These are phyloP conservation scores for Drepanosiphum platanoidis DNA, from an alignment of 2,888 invertebrate genomes.

Conservation along the genomic window DNA sequence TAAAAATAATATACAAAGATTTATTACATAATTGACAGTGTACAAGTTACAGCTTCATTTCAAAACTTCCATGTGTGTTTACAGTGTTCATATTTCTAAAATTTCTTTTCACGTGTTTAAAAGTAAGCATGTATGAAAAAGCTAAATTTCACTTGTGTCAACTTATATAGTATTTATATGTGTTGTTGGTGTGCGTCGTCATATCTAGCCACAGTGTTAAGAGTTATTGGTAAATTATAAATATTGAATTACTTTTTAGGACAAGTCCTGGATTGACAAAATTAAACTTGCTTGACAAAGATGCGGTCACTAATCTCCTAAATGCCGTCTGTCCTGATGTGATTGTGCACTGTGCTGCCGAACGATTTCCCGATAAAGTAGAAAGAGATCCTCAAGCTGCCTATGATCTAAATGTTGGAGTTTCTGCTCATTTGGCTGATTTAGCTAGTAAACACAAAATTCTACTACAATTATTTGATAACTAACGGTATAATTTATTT, in stretches of 20 bases:
- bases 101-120: too few species aligned
- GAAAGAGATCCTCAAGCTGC: constrained; percentile 68
- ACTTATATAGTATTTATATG: too few species aligned
- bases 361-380: constrained; percentile 69
- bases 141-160: too few species aligned
- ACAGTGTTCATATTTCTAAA: too few species aligned
- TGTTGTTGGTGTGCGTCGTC: background rate
- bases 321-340: constrained; percentile 67
- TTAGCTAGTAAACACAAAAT: constrained; percentile 65
- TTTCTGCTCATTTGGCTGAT: constrained; percentile 66
- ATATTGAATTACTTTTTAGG: constrained; percentile 64
- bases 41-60: too few species aligned
- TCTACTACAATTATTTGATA: background rate
- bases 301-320: constrained; percentile 66
- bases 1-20: too few species aligned
- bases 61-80: too few species aligned
- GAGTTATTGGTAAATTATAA: background rate
- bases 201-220: background rate
- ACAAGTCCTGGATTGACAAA: constrained; percentile 66
- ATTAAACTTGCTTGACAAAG: constrained; percentile 67
- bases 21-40: too few species aligned
- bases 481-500: background rate
- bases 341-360: constrained; percentile 70
- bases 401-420: constrained; percentile 67
- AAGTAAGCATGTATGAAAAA: too few species aligned